Evolutionary conservation across 2,113 vertebrate species (phyloP).

Genomic region (Zosterops pallidus): DNA sequence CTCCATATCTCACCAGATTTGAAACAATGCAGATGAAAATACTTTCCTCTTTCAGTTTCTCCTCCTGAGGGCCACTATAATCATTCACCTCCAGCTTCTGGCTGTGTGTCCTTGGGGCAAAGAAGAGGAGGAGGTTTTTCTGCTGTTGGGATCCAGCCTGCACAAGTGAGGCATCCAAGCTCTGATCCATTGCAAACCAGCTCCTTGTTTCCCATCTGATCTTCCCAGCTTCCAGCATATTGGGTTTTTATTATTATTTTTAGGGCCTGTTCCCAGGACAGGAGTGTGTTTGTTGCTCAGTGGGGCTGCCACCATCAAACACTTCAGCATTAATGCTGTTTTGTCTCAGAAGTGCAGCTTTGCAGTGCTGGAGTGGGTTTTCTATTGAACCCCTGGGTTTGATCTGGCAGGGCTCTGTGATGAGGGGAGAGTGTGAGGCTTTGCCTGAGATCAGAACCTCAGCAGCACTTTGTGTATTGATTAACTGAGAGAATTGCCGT

Average conservation of each 20-base stretch:
- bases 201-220: neutral
- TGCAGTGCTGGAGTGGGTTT: neutral
- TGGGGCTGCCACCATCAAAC: neutral
- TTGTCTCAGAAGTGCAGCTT: neutral
- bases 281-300: neutral
- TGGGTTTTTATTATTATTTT: neutral
- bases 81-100: neutral
- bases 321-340: neutral
- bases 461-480: constrained; percentile 26
- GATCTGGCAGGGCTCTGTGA: constrained; percentile 14
- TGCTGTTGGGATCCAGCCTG: neutral
- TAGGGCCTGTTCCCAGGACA: neutral
- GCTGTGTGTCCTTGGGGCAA: neutral
- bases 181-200: neutral
- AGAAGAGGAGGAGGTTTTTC: neutral
- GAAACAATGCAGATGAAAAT: neutral
- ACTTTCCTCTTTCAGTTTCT: neutral
- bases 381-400: constrained; percentile 7
- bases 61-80: neutral
- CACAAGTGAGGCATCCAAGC: neutral
- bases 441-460: constrained; percentile 50
- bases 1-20: neutral
- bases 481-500: constrained; percentile 9
- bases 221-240: neutral
- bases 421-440: neutral